Conservation (phyloP, 2,797 vertebrate species). For the Sorex maritimensis region DNA sequence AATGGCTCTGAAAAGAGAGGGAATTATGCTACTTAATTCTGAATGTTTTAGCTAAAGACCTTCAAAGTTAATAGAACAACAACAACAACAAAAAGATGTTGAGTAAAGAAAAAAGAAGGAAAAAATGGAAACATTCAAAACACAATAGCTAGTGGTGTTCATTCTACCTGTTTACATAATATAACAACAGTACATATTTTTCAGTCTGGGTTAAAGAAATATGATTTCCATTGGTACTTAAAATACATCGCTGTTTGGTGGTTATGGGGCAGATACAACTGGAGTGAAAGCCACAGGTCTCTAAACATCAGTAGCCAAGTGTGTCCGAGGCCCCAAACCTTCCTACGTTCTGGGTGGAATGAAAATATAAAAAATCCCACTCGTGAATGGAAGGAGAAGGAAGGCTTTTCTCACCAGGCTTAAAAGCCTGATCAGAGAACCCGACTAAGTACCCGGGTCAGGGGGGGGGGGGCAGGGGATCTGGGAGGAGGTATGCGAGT, state of each 20-base stretch:
- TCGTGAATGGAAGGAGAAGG: rapidly evolving
- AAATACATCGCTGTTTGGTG: not conserved
- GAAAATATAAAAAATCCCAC: not conserved
- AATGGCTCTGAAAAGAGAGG: constrained; percentile 27
- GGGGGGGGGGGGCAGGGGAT: too few species aligned
- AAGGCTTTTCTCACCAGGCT: not conserved
- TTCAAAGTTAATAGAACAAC: not conserved
- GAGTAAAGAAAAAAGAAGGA: not conserved
- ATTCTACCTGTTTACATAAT: constrained; percentile 33
- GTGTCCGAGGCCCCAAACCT: not conserved
- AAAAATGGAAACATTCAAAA: not conserved
- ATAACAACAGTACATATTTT: not conserved
- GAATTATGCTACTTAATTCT: constrained; percentile 1
- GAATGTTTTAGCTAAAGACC: constrained; percentile 56
- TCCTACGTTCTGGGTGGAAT: not conserved
- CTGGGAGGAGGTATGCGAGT: rapidly evolving
- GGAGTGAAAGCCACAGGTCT: not conserved
- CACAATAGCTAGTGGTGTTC: not conserved
- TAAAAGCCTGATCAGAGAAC: not conserved
- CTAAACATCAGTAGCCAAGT: not conserved
- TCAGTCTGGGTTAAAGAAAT: not conserved
- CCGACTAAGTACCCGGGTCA: not conserved
- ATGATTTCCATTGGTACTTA: not conserved
- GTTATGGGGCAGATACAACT: not conserved
- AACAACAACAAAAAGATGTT: not conserved